Conservation (phyloP, 2,113 vertebrate genomes). For the Chaenocephalus aceratus region DNA sequence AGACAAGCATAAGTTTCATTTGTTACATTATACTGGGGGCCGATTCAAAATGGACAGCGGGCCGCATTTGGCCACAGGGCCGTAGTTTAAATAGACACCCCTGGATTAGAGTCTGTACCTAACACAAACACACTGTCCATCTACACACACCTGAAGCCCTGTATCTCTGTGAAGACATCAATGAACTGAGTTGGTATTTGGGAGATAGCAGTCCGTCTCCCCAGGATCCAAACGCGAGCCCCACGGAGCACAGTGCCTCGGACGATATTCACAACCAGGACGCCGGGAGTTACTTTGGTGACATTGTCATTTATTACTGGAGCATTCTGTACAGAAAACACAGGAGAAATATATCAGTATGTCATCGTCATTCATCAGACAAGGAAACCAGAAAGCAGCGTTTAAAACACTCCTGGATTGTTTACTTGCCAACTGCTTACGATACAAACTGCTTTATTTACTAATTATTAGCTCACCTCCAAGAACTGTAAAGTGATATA, state of each 20-base stretch:
- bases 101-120: neutral
- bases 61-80: too few relatives aligned
- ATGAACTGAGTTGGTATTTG: slow-evolving; percentile 73
- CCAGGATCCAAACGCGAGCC: slow-evolving; percentile 77
- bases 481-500: neutral
- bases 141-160: slow-evolving; percentile 74
- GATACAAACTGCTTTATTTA: too few relatives aligned
- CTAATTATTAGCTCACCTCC: neutral
- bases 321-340: slow-evolving; percentile 52
- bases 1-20: too few relatives aligned
- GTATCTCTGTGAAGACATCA: slow-evolving; percentile 71
- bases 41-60: too few relatives aligned
- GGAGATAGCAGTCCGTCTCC: slow-evolving; percentile 57
- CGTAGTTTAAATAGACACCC: too few relatives aligned
- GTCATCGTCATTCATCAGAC: neutral
- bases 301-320: slow-evolving; percentile 48
- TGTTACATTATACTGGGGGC: too few relatives aligned
- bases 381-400: neutral
- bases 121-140: neutral
- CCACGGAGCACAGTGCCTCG: slow-evolving; percentile 72
- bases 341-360: neutral
- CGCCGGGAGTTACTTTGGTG: slow-evolving; percentile 49
- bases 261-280: slow-evolving; percentile 80
- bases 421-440: too few relatives aligned
- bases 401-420: too few relatives aligned